phyloP scores from a whole-genome alignment of 2,113 vertebrate species.

The Mystacornis crossleyi region DNA sequence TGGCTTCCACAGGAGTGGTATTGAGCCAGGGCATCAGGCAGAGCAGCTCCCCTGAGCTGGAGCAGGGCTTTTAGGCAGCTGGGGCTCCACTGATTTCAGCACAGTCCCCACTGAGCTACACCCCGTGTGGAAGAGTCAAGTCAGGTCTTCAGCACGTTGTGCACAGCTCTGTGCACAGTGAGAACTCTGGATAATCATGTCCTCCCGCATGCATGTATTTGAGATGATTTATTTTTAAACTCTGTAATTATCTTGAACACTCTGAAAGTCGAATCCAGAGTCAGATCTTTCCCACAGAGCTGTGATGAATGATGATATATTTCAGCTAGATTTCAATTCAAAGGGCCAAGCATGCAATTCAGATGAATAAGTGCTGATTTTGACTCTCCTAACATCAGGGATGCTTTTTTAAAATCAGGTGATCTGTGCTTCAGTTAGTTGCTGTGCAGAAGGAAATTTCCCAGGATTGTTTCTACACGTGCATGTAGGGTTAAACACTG shows the following conservation, averaged over 20 bases:
- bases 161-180: not conserved
- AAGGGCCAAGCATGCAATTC: not conserved
- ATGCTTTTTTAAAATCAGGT: not conserved
- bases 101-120: not conserved
- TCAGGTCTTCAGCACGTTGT: not conserved
- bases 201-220: not conserved
- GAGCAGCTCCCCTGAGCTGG: not conserved
- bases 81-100: not conserved
- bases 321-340: not conserved
- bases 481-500: not conserved
- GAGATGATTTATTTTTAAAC: conserved; percentile 18
- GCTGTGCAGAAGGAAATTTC: not conserved
- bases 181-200: not conserved
- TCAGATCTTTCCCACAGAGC: not conserved
- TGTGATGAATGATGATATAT: not conserved
- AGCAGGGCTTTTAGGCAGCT: not conserved
- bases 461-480: accelerated
- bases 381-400: not conserved
- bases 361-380: not conserved
- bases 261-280: not conserved
- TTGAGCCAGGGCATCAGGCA: not conserved
- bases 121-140: not conserved
- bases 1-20: not conserved
- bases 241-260: not conserved
- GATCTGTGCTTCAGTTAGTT: not conserved